Evolutionary conservation across 1,140 invertebrate species (phyloP).

Genomic region (Plodia interpunctella): DNA sequence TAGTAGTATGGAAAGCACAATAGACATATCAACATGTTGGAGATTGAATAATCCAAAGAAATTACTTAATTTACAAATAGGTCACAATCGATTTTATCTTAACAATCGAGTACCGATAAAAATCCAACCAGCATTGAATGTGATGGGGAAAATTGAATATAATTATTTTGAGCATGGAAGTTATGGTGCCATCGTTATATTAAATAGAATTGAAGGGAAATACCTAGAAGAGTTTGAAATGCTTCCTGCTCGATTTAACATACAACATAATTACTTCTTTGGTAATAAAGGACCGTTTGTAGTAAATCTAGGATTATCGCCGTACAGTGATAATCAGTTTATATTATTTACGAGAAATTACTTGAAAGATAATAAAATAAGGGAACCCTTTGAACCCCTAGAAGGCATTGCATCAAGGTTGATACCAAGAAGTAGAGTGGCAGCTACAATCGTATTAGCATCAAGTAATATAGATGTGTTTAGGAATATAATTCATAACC

Average conservation of each 20-base stretch:
- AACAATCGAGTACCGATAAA: conserved; percentile 87
- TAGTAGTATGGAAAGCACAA: conserved; percentile 83
- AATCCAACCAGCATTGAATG: conserved; percentile 90
- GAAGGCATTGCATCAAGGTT: conserved; percentile 81
- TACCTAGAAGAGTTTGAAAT: conserved; percentile 82
- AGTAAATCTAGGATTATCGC: conserved; percentile 90
- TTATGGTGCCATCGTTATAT: conserved; percentile 91
- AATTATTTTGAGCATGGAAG: conserved; percentile 91
- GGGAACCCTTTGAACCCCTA: conserved; percentile 88
- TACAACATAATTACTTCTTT: conserved; percentile 93
- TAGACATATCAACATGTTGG: conserved; percentile 90
- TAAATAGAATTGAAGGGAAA: conserved; percentile 87
- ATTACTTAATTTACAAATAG: conserved; percentile 85
- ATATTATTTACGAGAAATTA: conserved; percentile 93
- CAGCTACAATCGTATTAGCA: conserved; percentile 92
- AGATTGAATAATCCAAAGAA: conserved; percentile 72
- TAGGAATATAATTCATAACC: conserved; percentile 96
- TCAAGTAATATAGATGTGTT: conserved; percentile 94
- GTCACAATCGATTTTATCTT: conserved; percentile 89
- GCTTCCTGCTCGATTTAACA: conserved; percentile 82
- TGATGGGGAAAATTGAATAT: conserved; percentile 87
- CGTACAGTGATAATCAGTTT: conserved; percentile 88
- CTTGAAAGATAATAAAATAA: conserved; percentile 90
- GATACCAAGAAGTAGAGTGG: conserved; percentile 91
- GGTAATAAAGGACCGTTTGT: conserved; percentile 93